These are phyloP conservation scores for Serranus cabrilla DNA, from an alignment of 2,797 vertebrate genomes.

Conservation along the genomic window DNA sequence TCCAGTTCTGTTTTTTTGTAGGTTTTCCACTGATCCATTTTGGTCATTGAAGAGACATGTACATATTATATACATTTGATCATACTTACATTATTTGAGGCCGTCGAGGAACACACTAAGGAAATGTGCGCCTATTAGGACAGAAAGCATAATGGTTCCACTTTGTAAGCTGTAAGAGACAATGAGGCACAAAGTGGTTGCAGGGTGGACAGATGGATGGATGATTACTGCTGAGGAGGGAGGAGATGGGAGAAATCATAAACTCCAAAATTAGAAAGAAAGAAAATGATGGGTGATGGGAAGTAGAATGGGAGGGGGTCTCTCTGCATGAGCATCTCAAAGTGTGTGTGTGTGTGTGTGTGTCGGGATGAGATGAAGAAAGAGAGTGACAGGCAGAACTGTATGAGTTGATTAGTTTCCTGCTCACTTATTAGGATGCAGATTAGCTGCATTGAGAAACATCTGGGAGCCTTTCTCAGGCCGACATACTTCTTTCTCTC, in stretches of 20 bases:
- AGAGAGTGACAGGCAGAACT: conserved; percentile 80
- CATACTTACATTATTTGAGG: neutral
- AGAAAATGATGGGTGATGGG: conserved; percentile 52
- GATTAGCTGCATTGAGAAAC: conserved; percentile 85
- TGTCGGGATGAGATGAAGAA: conserved; percentile 42
- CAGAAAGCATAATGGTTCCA: conserved; percentile 42
- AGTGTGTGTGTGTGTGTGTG: conserved; percentile 20
- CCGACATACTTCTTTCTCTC: conserved; percentile 35
- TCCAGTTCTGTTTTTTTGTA: neutral
- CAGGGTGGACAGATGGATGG: conserved; percentile 72
- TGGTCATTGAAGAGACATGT: neutral
- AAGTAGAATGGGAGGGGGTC: conserved; percentile 12
- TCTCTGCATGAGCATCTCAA: conserved; percentile 25
- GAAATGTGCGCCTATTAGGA: neutral
- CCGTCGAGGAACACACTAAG: neutral
- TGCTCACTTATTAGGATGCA: conserved; percentile 86
- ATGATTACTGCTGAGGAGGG: conserved; percentile 68
- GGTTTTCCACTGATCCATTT: neutral
- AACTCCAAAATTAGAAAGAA: conserved; percentile 71
- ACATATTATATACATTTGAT: too few species aligned
- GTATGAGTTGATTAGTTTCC: conserved; percentile 84
- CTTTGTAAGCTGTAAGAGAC: conserved; percentile 43
- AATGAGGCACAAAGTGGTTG: conserved; percentile 30
- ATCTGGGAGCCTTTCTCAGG: conserved; percentile 81
- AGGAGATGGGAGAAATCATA: conserved; percentile 65